phyloP scores from a whole-genome alignment of 2,888 invertebrate genomes.

The Malthinus seriepunctatus region DNA sequence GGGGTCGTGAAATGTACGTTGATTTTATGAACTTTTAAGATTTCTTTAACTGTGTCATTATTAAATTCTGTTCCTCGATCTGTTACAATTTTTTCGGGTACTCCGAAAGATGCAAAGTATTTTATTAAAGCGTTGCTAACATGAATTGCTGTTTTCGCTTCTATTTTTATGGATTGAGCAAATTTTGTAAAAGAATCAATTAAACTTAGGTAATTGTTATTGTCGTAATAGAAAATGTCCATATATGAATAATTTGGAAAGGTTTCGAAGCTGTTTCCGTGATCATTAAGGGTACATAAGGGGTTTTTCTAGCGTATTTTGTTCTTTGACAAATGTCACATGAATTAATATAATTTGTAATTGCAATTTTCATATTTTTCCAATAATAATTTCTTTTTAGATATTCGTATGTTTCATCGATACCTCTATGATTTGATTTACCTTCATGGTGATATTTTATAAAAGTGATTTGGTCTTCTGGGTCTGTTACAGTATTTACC shows the following conservation, averaged over 20 bases:
- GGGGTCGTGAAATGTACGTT: not conserved
- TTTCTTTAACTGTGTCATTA: not conserved
- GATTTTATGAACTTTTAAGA: not conserved
- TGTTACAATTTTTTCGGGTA: not conserved
- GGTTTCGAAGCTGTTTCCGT: not conserved
- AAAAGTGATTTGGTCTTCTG: not conserved
- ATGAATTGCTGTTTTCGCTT: not conserved
- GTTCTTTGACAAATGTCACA: not conserved
- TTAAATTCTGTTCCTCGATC: not conserved
- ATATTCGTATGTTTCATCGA: slow-evolving; percentile 4
- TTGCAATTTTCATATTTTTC: not conserved
- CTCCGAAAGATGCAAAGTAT: not conserved
- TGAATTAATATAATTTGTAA: not conserved
- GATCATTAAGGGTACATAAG: not conserved
- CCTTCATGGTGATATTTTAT: not conserved
- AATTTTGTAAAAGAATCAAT: not conserved
- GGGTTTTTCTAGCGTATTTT: not conserved
- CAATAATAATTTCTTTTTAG: slow-evolving; percentile 6
- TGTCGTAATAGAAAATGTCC: not conserved
- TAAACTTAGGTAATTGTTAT: not conserved
- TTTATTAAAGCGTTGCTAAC: not conserved
- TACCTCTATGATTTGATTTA: slow-evolving; percentile 4
- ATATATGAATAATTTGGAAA: not conserved
- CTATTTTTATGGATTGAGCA: not conserved
- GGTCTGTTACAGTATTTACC: not conserved